Conservation (phyloP, 2,888 invertebrate genomes). For the Polylopha cassiicola region DNA sequence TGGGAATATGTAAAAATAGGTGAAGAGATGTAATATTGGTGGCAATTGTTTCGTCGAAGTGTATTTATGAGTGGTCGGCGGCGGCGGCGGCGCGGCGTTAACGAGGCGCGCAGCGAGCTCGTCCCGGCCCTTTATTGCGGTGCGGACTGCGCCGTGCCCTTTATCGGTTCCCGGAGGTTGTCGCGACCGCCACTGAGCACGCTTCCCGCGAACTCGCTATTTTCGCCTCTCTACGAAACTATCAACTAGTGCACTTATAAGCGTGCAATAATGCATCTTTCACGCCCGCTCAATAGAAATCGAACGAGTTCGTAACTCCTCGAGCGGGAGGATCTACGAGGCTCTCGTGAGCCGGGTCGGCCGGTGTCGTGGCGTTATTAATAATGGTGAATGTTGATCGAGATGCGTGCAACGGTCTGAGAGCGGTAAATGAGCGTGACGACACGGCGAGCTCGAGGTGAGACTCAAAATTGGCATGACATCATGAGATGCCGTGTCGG, state of each 20-base stretch:
- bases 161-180: constrained; percentile 72
- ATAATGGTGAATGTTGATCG: constrained; percentile 40
- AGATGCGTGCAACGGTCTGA: constrained; percentile 40
- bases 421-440: constrained; percentile 62
- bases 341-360: constrained; percentile 21
- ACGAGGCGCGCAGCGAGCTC: constrained; percentile 56
- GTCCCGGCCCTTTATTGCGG: constrained; percentile 53
- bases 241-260: constrained; percentile 39
- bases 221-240: constrained; percentile 64
- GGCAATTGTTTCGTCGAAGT: constrained; percentile 64
- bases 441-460: constrained; percentile 48
- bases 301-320: constrained; percentile 35
- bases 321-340: constrained; percentile 24
- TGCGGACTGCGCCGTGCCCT: constrained; percentile 49
- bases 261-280: constrained; percentile 51
- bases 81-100: constrained; percentile 54
- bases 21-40: constrained; percentile 30
- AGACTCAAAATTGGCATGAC: constrained; percentile 70
- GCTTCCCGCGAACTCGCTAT: constrained; percentile 67
- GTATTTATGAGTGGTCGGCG: constrained; percentile 63
- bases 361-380: constrained; percentile 41
- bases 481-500: constrained; percentile 73
- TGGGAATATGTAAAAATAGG: constrained; percentile 24
- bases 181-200: constrained; percentile 60
- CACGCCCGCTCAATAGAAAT: constrained; percentile 54